phyloP scores from a whole-genome alignment of 2,113 vertebrate species.

The Leptodactylus fuscus region DNA sequence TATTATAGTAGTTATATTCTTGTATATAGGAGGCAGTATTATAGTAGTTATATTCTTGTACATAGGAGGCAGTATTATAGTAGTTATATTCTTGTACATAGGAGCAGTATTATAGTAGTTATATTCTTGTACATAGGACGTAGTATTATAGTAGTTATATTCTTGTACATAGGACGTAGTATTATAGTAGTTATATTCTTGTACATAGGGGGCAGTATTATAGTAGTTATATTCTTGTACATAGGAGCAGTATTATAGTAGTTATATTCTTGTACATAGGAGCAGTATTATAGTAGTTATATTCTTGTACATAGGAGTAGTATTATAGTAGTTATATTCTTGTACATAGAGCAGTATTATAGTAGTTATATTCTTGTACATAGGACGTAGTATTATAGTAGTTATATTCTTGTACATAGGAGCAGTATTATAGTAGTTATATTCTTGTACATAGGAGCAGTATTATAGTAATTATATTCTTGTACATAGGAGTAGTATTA shows the following conservation, averaged over 20 bases:
- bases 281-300: background rate
- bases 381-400: background rate
- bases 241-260: conserved; percentile 6
- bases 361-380: background rate
- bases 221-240: background rate
- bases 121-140: background rate
- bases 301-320: background rate
- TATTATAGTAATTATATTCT: background rate
- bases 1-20: conserved; percentile 7
- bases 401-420: background rate
- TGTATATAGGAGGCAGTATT: background rate
- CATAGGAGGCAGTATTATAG: conserved; percentile 5
- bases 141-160: conserved; percentile 2
- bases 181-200: conserved; percentile 6
- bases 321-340: conserved; percentile 18
- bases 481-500: background rate
- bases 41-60: conserved; percentile 18
- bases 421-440: background rate
- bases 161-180: background rate
- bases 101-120: background rate
- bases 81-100: conserved; percentile 25
- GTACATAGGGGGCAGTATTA: background rate
- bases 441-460: background rate
- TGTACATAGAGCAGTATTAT: background rate
- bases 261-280: background rate